Evolutionary conservation across 2,113 vertebrate species (phyloP).

Genomic region (Melanerpes aurifrons): DNA sequence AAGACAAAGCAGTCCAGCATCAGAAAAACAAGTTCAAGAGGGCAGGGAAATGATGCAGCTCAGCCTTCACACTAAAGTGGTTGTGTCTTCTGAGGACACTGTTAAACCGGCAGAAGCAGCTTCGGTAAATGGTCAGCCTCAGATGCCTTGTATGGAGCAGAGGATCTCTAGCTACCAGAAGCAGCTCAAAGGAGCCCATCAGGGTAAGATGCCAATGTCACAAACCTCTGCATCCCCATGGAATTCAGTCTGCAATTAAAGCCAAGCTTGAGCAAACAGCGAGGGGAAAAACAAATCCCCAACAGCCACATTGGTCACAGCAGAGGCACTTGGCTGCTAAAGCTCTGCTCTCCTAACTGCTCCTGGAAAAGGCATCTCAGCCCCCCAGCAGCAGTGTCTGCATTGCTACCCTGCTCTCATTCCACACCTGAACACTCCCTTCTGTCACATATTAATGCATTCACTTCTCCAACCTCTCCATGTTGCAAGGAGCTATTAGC

Average conservation of each 20-base stretch:
- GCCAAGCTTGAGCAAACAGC: accelerated
- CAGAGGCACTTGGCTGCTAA: neutral
- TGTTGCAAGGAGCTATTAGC: neutral
- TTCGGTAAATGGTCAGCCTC: neutral
- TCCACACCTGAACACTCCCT: neutral
- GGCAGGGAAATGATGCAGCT: neutral
- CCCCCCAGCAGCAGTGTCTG: neutral
- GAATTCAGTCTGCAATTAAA: neutral
- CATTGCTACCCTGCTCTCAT: neutral
- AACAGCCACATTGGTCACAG: neutral
- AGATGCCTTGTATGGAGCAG: neutral
- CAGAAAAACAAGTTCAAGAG: conserved; percentile 27
- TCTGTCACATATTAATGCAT: neutral
- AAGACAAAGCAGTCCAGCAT: neutral
- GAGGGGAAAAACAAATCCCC: too few relatives aligned
- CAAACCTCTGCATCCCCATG: neutral
- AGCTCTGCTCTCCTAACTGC: neutral
- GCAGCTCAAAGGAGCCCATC: neutral
- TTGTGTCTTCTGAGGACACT: neutral
- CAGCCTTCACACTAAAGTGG: neutral
- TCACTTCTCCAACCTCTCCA: neutral
- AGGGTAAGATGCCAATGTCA: neutral
- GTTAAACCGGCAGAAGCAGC: neutral
- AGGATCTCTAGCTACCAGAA: neutral
- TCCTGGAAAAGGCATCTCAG: neutral